A percentile compares a stretch with the other conserved stretches of the same genome.
phyloP scores from a whole-genome alignment of 2,797 vertebrate species.

The Notamacropus eugenii region DNA sequence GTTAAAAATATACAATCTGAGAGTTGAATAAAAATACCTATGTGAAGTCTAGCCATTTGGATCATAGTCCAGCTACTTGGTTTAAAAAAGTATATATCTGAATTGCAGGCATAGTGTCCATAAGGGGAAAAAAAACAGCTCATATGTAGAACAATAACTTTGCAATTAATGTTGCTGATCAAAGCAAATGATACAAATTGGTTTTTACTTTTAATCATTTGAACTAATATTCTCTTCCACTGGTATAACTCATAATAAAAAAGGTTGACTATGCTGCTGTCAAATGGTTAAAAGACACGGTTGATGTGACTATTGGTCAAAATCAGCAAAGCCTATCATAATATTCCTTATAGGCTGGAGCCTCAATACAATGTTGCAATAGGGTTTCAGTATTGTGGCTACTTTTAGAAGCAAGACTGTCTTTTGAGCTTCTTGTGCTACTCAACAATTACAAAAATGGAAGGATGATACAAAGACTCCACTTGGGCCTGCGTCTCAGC shows the following conservation, averaged over 20 bases:
- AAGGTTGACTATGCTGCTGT: not conserved
- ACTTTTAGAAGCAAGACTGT: not conserved
- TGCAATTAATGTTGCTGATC: not conserved
- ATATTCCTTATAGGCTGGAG: not conserved
- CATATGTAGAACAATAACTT: not conserved
- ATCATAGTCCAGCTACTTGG: not conserved
- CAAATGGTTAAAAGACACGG: not conserved
- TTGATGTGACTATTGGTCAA: not conserved
- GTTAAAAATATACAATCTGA: not conserved
- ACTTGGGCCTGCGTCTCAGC: not conserved
- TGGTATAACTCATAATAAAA: not conserved
- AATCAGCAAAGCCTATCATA: not conserved
- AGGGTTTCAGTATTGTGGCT: not conserved
- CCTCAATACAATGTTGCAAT: not conserved
- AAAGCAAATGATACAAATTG: not conserved
- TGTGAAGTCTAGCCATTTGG: not conserved
- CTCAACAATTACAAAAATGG: not conserved
- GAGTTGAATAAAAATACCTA: not conserved
- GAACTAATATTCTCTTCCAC: not conserved
- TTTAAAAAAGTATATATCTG: not conserved
- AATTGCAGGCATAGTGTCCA: not conserved
- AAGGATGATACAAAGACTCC: not conserved
- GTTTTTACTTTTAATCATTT: conserved; percentile 25
- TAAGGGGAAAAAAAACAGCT: not conserved
- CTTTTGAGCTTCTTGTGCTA: not conserved